These are phyloP conservation scores for Allolobophora icterica DNA, from an alignment of 2,888 invertebrate species.

Conservation along the genomic window DNA sequence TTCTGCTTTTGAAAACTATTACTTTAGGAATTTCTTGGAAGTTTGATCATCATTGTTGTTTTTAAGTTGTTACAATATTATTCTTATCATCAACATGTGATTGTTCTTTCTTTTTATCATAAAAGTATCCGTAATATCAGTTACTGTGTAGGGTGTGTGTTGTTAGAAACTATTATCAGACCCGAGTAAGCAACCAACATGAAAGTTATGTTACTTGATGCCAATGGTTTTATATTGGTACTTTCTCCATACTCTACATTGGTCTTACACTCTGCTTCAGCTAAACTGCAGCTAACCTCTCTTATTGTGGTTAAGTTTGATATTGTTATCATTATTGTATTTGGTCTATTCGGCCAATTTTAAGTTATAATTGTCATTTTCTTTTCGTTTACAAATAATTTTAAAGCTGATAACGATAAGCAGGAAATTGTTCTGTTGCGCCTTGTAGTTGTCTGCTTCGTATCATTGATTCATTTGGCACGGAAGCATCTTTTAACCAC, in stretches of 20 bases:
- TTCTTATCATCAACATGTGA: background rate
- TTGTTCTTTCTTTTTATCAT: background rate
- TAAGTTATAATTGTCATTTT: background rate
- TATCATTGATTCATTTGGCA: constrained; percentile 68
- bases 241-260: background rate
- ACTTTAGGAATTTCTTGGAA: background rate
- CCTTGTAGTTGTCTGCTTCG: constrained; percentile 64
- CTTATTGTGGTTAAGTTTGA: background rate
- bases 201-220: background rate
- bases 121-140: background rate
- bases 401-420: background rate
- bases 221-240: background rate
- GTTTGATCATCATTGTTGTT: background rate
- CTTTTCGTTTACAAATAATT: background rate
- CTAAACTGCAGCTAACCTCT: too few relatives aligned
- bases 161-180: background rate
- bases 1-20: background rate
- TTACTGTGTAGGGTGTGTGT: too few relatives aligned
- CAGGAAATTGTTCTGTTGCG: background rate
- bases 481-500: constrained; percentile 67
- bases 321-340: background rate
- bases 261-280: too few relatives aligned
- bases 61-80: background rate
- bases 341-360: background rate
- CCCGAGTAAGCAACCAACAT: background rate